Percentiles rank a stretch among this genome's conserved stretches.
These are phyloP conservation scores for Mionectes macconnelli DNA, from an alignment of 2,113 vertebrate genomes.

Conservation along the genomic window DNA sequence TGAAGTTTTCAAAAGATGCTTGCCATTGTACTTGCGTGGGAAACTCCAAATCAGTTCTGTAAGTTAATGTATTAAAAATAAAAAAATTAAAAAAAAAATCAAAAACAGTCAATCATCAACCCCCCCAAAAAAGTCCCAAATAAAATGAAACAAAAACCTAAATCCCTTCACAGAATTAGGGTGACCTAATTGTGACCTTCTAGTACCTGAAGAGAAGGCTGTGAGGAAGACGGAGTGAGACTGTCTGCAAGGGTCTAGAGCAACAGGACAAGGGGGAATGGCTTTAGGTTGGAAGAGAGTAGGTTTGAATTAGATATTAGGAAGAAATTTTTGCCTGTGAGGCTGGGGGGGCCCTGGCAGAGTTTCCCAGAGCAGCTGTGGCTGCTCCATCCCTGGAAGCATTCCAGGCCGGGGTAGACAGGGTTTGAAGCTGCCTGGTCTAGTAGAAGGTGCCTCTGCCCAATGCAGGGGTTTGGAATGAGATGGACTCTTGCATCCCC, in stretches of 20 bases:
- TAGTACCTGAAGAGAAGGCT: not conserved
- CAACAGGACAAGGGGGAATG: not conserved
- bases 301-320: not conserved
- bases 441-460: not conserved
- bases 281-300: not conserved
- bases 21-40: not conserved
- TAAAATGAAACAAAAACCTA: not conserved
- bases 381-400: not conserved
- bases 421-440: not conserved
- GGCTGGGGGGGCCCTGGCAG: too few species aligned
- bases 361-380: not conserved
- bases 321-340: not conserved
- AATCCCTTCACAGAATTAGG: not conserved
- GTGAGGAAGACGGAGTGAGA: not conserved
- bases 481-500: not conserved
- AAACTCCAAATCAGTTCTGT: not conserved
- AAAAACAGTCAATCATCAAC: not conserved
- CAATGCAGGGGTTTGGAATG: too few species aligned
- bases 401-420: not conserved
- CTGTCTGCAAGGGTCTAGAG: not conserved
- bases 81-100: not conserved
- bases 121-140: not conserved
- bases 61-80: not conserved
- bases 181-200: not conserved
- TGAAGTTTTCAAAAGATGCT: not conserved